phyloP scores from a whole-genome alignment of 2,113 vertebrate species.

The Xerus inauris region DNA sequence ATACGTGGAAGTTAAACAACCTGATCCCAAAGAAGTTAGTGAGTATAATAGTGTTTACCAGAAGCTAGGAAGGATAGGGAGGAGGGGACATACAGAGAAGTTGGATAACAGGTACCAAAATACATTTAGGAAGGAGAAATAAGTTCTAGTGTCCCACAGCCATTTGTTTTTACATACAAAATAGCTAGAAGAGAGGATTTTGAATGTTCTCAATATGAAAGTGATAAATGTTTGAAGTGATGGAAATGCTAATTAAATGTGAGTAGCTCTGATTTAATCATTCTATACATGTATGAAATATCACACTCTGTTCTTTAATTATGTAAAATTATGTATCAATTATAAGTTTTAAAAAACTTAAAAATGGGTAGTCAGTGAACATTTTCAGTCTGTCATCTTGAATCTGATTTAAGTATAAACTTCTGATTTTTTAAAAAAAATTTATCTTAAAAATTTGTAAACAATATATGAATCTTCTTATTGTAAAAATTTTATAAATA shows the following conservation, averaged over 20 bases:
- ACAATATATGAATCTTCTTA: background rate
- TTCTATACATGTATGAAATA: background rate
- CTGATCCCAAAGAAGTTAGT: background rate
- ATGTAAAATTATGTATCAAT: background rate
- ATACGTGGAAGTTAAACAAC: background rate
- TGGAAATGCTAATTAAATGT: background rate
- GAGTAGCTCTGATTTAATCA: background rate
- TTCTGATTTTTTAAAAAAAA: background rate
- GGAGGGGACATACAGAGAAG: background rate
- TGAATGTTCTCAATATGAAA: background rate
- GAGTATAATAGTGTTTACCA: background rate
- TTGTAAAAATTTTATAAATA: background rate
- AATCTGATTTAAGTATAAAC: background rate
- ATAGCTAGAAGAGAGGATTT: background rate
- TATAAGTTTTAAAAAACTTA: background rate
- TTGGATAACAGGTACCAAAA: background rate
- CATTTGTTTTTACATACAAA: background rate
- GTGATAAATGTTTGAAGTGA: background rate
- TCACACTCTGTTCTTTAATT: background rate
- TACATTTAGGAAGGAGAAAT: background rate
- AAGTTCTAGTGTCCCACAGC: background rate
- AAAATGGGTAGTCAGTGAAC: background rate
- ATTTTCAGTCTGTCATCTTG: background rate
- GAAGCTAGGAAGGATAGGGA: background rate
- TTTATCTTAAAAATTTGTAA: background rate